A percentile compares a stretch with the other conserved stretches of the same genome.
phyloP scores from a whole-genome alignment of 2,797 vertebrate genomes.

The Xiphorhynchus erythropygius region DNA sequence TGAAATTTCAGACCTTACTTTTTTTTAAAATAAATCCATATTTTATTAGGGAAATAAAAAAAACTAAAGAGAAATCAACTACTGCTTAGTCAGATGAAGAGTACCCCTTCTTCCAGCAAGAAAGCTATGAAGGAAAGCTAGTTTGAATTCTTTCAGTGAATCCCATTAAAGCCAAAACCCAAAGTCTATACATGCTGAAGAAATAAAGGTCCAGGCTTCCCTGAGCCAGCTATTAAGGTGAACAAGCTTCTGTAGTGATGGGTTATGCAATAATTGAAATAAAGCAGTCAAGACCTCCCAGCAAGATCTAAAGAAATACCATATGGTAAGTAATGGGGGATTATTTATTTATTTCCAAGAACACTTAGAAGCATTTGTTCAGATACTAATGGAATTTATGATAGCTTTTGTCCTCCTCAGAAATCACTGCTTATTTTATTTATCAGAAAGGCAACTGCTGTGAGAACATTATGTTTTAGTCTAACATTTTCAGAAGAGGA shows the following conservation, averaged over 20 bases:
- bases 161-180: not conserved
- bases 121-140: not conserved
- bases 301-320: constrained; percentile 5
- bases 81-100: not conserved
- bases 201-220: not conserved
- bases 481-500: not conserved
- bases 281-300: constrained; percentile 5
- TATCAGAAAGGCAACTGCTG: not conserved
- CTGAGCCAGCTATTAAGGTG: not conserved
- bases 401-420: not conserved
- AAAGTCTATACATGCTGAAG: not conserved
- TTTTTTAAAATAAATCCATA: not conserved
- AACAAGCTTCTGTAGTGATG: not conserved
- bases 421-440: not conserved
- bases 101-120: not conserved
- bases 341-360: not conserved
- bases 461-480: not conserved
- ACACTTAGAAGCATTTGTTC: not conserved
- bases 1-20: not conserved
- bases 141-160: not conserved
- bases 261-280: not conserved
- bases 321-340: not conserved
- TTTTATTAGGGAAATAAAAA: not conserved
- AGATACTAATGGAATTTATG: not conserved
- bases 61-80: not conserved